Conservation (phyloP, 2,888 invertebrate species). For the Phoronis australis region DNA sequence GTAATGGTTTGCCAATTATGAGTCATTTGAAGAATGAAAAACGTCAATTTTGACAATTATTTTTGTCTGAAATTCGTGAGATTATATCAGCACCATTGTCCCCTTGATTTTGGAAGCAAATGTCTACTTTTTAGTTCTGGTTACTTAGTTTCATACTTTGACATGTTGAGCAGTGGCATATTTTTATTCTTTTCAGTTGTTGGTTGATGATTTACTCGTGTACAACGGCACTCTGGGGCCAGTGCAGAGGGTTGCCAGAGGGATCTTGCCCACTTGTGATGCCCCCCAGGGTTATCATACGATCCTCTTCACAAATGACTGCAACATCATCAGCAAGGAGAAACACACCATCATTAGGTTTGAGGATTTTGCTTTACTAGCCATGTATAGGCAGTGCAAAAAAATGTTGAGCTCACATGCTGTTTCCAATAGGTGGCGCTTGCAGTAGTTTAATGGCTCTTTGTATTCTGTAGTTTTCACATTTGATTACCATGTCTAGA, state of each 20-base stretch:
- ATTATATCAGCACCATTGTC: too few relatives aligned
- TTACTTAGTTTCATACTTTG: too few relatives aligned
- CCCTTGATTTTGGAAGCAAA: too few relatives aligned
- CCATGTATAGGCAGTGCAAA: background rate
- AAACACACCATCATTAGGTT: constrained; percentile 55
- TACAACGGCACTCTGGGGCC: constrained; percentile 67
- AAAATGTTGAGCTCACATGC: background rate
- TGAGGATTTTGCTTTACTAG: background rate
- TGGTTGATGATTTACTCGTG: constrained; percentile 74
- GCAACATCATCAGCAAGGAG: constrained; percentile 41
- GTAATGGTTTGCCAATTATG: too few relatives aligned
- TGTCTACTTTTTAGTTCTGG: too few relatives aligned
- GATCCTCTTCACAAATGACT: constrained; percentile 50
- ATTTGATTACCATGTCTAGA: background rate
- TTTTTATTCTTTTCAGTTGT: constrained; percentile 61
- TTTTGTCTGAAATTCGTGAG: too few relatives aligned
- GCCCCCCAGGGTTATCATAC: constrained; percentile 45
- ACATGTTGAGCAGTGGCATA: too few relatives aligned
- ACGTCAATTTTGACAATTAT: too few relatives aligned
- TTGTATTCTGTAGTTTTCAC: background rate
- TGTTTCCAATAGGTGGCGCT: background rate
- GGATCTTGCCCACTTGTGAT: constrained; percentile 40
- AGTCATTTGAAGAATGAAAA: too few relatives aligned
- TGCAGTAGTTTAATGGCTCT: too few relatives aligned
- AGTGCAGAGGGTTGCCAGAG: constrained; percentile 29